Evolutionary conservation across 2,888 invertebrate species (phyloP), one percentile per base, ranked within the genome.

Genomic region (Pollenia labialis): DNA sequence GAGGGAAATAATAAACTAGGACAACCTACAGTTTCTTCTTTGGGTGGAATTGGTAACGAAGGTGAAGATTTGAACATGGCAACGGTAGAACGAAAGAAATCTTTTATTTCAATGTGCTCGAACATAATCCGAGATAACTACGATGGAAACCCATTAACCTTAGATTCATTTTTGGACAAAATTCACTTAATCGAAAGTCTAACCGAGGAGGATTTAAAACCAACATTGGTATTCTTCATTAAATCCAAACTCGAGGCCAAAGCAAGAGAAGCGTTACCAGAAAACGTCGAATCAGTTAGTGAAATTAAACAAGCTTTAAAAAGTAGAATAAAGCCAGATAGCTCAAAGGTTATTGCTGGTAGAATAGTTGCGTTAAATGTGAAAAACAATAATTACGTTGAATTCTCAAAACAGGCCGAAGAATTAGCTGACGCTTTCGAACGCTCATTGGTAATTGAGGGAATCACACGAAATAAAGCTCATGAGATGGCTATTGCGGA

Each of bases 351-450:
- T 52, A 40, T 74, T 46, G 69, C 80, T 48, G 80, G 58, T 9
- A 80, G 48, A 46, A 80, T 80, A 48, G 80, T 48, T 11, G 80
- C 80, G n/a, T 60, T 80, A 40, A 56, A 80, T 54, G 50, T 71
- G 8, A 69, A 52, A 58, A 79, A 68, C 40, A 69, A 32, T 32
- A 32, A 32, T 32, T 32, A 32, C 6, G 32, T 32, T n/a, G 71
- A 71, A 50, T 80, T 80, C 60, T 48, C 71, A 16, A 80, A 80
- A 42, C 71, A 71, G 69, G 40, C 71, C 12, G 80, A 80, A 62
- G 80, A 71, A 52, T 62, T 80, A 46, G 80, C 71, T 32, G 80
- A 80, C 18, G 80, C 60, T 40, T 48, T 80, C 14, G 50, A 80
- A 56, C 56, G 80, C 56, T 71, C 80, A 40, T 42, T 80, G 4